phyloP scores from a whole-genome alignment of 2,113 vertebrate species.

The Dasyprocta punctata region DNA sequence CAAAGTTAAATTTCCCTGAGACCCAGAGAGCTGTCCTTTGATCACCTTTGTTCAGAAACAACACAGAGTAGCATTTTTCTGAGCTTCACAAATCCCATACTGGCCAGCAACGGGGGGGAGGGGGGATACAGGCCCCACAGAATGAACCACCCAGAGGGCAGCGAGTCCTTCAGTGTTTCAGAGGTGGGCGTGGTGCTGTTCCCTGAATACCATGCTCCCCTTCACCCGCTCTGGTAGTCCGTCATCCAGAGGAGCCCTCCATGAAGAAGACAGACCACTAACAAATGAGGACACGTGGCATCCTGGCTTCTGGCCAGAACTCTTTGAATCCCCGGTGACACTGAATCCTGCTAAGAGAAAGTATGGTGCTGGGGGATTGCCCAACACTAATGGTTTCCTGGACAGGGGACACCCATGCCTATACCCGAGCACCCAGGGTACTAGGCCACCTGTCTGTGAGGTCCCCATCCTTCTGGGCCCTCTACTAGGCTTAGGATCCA shows the following conservation, averaged over 20 bases:
- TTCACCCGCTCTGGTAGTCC: rapidly evolving
- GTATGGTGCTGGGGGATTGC: not conserved
- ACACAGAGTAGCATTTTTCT: not conserved
- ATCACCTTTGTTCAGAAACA: not conserved
- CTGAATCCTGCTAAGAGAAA: not conserved
- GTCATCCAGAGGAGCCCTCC: not conserved
- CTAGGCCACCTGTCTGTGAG: not conserved
- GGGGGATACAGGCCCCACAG: rapidly evolving
- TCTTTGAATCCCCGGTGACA: not conserved
- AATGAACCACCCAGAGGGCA: too few relatives aligned
- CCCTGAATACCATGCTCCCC: not conserved
- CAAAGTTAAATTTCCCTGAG: not conserved
- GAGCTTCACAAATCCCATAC: not conserved
- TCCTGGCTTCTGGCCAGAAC: not conserved
- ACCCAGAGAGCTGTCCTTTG: not conserved
- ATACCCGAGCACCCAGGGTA: not conserved
- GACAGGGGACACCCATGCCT: not conserved
- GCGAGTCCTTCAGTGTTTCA: not conserved
- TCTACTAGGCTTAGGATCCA: not conserved
- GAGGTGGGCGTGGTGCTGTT: not conserved
- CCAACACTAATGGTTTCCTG: not conserved
- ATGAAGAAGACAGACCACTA: not conserved
- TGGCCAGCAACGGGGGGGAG: rapidly evolving
- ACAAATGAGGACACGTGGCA: not conserved
- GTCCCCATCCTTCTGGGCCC: not conserved